Evolutionary conservation across 1,140 invertebrate species (phyloP), one percentile per base, ranked within the genome.

Genomic region (Helicoverpa zea): DNA sequence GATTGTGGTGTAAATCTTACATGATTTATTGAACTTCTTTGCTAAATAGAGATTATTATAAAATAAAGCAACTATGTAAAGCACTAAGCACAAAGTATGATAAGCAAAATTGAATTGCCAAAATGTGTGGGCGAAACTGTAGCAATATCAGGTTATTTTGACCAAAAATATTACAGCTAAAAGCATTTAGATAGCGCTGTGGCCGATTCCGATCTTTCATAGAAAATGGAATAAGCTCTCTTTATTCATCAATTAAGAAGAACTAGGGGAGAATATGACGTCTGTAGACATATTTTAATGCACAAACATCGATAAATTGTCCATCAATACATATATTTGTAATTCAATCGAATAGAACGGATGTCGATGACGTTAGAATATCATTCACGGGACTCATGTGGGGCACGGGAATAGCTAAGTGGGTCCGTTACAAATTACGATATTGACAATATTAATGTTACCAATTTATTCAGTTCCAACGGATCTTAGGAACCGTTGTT

Each of bases 271-370:
- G 23, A 54, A 49, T 2, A 70, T 72, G 68, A 72, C 68, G 68
- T 72, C 68, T 5, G 43, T 68, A 61, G 58, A 47, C 0, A 59
- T 63, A 12, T 16, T 51, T 10, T 18, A 56, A 72, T 11, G 30
- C 12, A 10, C 13, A 73, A 73, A 58, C 52, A 14, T 58, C 23
- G 54, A 73, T 73, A 73, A 35, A 73, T 56, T 73, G 70, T 43
- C 16, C 70, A 73, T 58, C 70, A 43, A 73, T 56, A 43, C 35
- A 35, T 35, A 43, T 43, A 73, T 73, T 73, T 73, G 70, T 73
- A 73, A 73, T 73, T 73, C 70, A 73, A 73, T 58, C 29, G 52
- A 43, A 73, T 73, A 73, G 70, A 73, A 73, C 70, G 70, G 70
- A 73, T 73, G 70, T 58, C 54, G 70, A 43, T 73, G 70, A 73